phyloP scores from a whole-genome alignment of 2,113 vertebrate species.

The Rhabdomys dilectus region DNA sequence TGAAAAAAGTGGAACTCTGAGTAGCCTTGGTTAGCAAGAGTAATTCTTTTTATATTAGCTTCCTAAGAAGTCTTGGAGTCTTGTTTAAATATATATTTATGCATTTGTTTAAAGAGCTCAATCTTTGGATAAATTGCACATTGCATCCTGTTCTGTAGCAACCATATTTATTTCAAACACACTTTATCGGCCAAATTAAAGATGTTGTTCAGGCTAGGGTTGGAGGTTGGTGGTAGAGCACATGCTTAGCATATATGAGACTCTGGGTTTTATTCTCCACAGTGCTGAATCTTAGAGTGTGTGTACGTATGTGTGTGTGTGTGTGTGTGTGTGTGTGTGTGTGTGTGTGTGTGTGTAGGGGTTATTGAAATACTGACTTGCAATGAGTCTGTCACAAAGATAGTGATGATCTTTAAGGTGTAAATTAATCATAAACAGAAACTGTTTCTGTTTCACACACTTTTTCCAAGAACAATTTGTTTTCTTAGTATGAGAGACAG shows the following conservation, averaged over 20 bases:
- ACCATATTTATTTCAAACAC: not conserved
- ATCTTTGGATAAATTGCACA: not conserved
- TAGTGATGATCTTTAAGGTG: constrained; percentile 6
- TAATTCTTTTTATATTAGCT: constrained; percentile 21
- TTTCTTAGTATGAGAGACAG: constrained; percentile 10
- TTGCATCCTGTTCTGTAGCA: not conserved
- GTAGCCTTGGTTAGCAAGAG: constrained; percentile 6
- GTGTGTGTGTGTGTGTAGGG: too few relatives aligned
- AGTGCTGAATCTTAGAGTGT: too few relatives aligned
- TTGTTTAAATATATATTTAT: constrained; percentile 15
- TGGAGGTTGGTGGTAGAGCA: not conserved
- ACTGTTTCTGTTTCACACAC: not conserved
- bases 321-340: not conserved
- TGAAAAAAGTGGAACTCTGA: not conserved
- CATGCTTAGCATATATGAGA: not conserved
- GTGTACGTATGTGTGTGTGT: not conserved
- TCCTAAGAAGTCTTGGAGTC: constrained; percentile 31
- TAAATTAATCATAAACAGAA: constrained; percentile 29
- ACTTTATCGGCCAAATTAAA: not conserved
- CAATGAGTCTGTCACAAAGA: not conserved
- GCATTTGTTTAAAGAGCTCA: constrained; percentile 16
- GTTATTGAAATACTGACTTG: not conserved
- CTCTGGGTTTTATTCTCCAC: not conserved
- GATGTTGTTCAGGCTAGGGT: not conserved
- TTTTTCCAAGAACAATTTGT: constrained; percentile 35